These are phyloP conservation scores for Helicolenus hilgendorfi DNA, from an alignment of 2,797 vertebrate genomes.

Conservation along the genomic window DNA sequence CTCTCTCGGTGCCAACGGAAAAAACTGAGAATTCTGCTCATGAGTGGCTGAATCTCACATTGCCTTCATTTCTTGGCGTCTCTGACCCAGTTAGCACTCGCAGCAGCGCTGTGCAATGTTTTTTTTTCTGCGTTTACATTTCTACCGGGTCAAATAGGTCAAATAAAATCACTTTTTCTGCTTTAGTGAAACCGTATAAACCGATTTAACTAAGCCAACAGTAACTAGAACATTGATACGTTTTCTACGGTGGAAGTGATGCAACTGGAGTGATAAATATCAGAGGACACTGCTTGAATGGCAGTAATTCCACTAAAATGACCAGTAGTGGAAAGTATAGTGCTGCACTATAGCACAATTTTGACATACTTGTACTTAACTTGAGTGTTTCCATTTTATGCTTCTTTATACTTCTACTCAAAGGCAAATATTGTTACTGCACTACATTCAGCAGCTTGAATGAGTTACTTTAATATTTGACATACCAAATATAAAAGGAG, in stretches of 20 bases:
- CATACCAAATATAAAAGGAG: background rate
- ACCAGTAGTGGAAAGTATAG: background rate
- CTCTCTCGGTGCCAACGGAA: conserved; percentile 87
- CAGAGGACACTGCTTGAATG: background rate
- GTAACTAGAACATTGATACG: too few relatives aligned
- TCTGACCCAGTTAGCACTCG: conserved; percentile 80
- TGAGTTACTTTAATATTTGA: background rate
- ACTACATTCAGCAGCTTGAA: background rate
- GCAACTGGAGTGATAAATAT: background rate
- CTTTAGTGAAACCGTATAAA: background rate
- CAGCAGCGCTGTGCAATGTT: background rate
- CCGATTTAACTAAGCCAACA: background rate
- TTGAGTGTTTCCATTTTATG: background rate
- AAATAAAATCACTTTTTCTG: background rate
- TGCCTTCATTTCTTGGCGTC: conserved; percentile 68
- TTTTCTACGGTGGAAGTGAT: background rate
- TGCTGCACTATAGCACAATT: background rate
- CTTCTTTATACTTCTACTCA: background rate
- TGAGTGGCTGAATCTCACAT: conserved; percentile 74
- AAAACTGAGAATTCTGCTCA: conserved; percentile 82
- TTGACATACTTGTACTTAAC: background rate
- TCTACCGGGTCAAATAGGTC: conserved; percentile 43
- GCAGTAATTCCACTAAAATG: background rate
- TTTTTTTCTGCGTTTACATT: conserved; percentile 16
- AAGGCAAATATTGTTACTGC: background rate